Conservation (phyloP, 1,140 invertebrate genomes). For the Drosophila kikkawai region DNA sequence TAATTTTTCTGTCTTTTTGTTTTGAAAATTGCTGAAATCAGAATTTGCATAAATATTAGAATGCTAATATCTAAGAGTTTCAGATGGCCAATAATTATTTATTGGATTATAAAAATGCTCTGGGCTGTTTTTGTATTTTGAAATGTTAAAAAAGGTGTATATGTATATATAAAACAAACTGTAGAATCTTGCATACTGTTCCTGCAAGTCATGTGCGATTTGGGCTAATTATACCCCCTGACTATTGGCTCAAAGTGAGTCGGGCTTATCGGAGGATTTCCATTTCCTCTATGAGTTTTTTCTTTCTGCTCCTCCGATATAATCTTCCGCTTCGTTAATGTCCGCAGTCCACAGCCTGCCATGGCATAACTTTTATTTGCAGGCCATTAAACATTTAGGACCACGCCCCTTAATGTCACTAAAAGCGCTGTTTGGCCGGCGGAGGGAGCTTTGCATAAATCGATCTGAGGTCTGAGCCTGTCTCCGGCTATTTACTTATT, state of each 20-base stretch:
- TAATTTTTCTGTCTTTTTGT: conserved; percentile 15
- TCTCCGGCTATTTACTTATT: conserved; percentile 77
- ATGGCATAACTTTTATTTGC: conserved; percentile 61
- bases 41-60: conserved; percentile 6
- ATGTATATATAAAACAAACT: neutral
- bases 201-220: conserved; percentile 41
- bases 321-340: conserved; percentile 63
- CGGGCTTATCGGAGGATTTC: conserved; percentile 46
- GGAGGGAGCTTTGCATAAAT: conserved; percentile 66
- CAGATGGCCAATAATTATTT: conserved; percentile 4
- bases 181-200: neutral
- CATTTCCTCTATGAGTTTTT: conserved; percentile 41
- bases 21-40: neutral
- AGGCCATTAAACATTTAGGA: conserved; percentile 68
- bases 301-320: conserved; percentile 14
- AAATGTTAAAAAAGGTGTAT: neutral
- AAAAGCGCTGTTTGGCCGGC: conserved; percentile 57
- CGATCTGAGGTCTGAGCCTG: conserved; percentile 59
- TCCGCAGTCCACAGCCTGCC: conserved; percentile 22
- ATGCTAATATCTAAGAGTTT: conserved; percentile 5
- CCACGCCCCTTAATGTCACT: conserved; percentile 71
- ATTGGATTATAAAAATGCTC: neutral
- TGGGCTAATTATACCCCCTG: conserved; percentile 32
- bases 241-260: conserved; percentile 21
- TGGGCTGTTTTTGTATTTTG: neutral